A percentile compares a stretch with the other conserved stretches of the same genome.
phyloP scores from a whole-genome alignment of 1,140 invertebrate genomes.

The Pseudomyrmex concolor region DNA sequence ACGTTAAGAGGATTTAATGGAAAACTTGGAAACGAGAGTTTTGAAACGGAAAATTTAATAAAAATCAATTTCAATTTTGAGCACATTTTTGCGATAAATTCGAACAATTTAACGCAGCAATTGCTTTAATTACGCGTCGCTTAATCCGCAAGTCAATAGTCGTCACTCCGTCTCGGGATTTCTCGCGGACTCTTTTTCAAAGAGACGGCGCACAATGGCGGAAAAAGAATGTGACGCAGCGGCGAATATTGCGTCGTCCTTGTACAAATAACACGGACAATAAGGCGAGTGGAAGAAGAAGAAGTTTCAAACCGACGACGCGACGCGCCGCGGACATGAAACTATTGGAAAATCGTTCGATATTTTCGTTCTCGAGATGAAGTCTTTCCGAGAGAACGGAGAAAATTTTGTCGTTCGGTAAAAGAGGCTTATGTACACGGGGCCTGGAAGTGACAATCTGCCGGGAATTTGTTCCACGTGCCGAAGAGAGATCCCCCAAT shows the following conservation, averaged over 20 bases:
- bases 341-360: conserved; percentile 51
- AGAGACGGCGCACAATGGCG: neutral
- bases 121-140: neutral
- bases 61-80: neutral
- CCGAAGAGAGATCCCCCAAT: conserved; percentile 1
- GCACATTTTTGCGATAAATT: conserved; percentile 18
- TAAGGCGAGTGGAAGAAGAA: conserved; percentile 24
- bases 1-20: neutral
- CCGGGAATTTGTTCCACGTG: conserved; percentile 18
- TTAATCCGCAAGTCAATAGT: conserved; percentile 33
- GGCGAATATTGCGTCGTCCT: neutral
- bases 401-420: conserved; percentile 13
- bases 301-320: neutral
- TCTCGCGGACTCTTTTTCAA: neutral
- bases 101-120: neutral
- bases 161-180: conserved; percentile 25
- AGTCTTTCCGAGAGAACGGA: neutral
- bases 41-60: neutral
- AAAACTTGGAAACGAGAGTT: neutral
- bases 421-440: neutral
- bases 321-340: neutral
- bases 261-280: conserved; percentile 28
- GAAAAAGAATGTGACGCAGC: neutral
- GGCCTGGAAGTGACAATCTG: conserved; percentile 11
- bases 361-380: conserved; percentile 4